A percentile compares a stretch with the other conserved stretches of the same genome.
Evolutionary conservation across 2,113 vertebrate species (phyloP).

Genomic region (Oryzias curvinotus): DNA sequence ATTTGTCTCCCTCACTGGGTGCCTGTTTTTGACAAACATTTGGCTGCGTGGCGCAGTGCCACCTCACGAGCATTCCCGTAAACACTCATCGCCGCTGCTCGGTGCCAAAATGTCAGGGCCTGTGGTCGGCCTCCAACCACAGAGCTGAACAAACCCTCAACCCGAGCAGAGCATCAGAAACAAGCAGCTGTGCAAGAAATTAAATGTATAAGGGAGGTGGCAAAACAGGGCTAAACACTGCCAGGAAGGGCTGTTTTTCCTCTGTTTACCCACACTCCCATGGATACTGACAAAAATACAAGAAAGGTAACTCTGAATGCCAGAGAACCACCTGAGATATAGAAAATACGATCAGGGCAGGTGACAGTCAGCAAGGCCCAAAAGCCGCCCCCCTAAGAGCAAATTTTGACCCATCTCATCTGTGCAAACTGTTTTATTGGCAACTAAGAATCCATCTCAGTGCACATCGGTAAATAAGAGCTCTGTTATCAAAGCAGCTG

Average conservation of each 20-base stretch:
- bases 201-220: slow-evolving; percentile 70
- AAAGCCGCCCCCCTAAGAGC: too few species aligned
- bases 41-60: slow-evolving; percentile 60
- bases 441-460: too few species aligned
- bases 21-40: slow-evolving; percentile 57
- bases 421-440: too few species aligned
- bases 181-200: slow-evolving; percentile 62
- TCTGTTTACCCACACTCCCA: slow-evolving; percentile 62
- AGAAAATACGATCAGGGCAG: slow-evolving; percentile 19
- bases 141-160: slow-evolving; percentile 51
- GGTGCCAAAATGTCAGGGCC: slow-evolving; percentile 61
- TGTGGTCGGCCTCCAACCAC: slow-evolving; percentile 59
- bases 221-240: slow-evolving; percentile 60
- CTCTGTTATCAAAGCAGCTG: neutral
- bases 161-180: slow-evolving; percentile 38
- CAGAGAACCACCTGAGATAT: slow-evolving; percentile 48
- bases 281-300: slow-evolving; percentile 63
- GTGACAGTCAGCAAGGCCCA: too few species aligned
- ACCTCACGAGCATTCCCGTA: slow-evolving; percentile 65
- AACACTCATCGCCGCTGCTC: slow-evolving; percentile 55
- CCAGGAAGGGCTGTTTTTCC: slow-evolving; percentile 70
- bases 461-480: slow-evolving; percentile 1
- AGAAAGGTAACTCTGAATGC: slow-evolving; percentile 50
- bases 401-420: too few species aligned
- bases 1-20: slow-evolving; percentile 21